Evolutionary conservation across 2,113 vertebrate genomes (phyloP).

Genomic region (Tachysurus fulvidraco): DNA sequence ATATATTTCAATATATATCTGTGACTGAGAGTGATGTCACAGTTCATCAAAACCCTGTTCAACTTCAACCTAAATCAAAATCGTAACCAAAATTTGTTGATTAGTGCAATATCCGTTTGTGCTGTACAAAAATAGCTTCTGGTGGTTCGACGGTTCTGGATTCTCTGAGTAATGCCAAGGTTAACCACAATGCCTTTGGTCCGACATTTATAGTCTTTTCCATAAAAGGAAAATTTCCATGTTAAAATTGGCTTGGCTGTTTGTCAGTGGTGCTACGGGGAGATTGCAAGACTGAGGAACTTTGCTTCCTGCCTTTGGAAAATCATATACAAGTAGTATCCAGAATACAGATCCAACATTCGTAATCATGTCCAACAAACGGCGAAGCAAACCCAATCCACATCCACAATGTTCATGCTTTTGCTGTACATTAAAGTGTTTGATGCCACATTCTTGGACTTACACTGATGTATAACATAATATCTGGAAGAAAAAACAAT

Average conservation of each 20-base stretch:
- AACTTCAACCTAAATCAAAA: neutral
- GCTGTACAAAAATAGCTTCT: neutral
- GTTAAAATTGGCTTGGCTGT: neutral
- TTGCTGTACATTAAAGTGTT: neutral
- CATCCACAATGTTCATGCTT: neutral
- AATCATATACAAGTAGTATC: neutral
- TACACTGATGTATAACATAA: neutral
- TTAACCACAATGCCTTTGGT: slow-evolving; percentile 8
- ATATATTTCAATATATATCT: neutral
- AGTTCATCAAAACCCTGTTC: neutral
- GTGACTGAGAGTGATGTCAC: neutral
- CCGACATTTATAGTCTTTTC: slow-evolving; percentile 1
- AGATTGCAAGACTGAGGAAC: neutral
- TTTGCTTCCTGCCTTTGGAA: neutral
- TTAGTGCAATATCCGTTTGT: slow-evolving; percentile 7
- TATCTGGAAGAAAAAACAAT: neutral
- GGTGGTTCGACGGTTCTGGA: neutral
- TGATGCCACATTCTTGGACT: neutral
- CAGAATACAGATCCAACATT: neutral
- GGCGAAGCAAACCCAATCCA: neutral
- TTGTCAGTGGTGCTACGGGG: neutral
- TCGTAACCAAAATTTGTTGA: neutral
- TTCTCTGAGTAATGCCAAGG: neutral
- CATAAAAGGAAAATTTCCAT: neutral
- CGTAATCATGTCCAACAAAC: neutral